Evolutionary conservation across 2,113 vertebrate species (phyloP).

Genomic region (Atherinomorus stipes): DNA sequence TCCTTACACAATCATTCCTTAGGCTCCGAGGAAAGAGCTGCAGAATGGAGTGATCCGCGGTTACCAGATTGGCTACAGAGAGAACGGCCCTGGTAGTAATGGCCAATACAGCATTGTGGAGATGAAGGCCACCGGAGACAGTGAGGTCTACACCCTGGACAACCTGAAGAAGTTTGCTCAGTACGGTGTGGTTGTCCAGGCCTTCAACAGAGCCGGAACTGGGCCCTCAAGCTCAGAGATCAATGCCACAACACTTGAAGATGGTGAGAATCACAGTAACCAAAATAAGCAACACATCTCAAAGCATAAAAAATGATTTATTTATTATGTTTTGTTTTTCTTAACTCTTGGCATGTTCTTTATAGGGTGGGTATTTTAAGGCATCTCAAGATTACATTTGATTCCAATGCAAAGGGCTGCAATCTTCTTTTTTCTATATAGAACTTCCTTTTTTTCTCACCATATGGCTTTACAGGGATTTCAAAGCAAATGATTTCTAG

Average conservation of each 20-base stretch:
- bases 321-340: no score
- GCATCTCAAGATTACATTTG: no score
- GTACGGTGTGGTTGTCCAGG: slow-evolving; percentile 97
- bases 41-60: slow-evolving; percentile 97
- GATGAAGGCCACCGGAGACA: slow-evolving; percentile 98
- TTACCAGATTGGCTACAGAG: slow-evolving; percentile 98
- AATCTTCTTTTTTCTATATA: no score
- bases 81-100: slow-evolving; percentile 96
- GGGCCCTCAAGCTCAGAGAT: slow-evolving; percentile 98
- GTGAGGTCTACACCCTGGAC: slow-evolving; percentile 96
- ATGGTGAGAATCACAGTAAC: slow-evolving; percentile 79
- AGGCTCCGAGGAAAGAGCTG: slow-evolving; percentile 97
- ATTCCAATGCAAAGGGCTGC: no score
- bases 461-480: no score
- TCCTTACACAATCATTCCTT: background rate
- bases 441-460: no score
- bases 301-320: background rate
- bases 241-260: slow-evolving; percentile 95
- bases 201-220: slow-evolving; percentile 95
- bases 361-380: no score
- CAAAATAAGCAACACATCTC: background rate
- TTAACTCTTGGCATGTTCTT: background rate
- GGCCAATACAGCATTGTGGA: slow-evolving; percentile 99
- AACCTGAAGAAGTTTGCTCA: slow-evolving; percentile 99
- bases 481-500: no score